Evolutionary conservation across 1,140 invertebrate genomes (phyloP).

Genomic region (Trichonephila clavata): DNA sequence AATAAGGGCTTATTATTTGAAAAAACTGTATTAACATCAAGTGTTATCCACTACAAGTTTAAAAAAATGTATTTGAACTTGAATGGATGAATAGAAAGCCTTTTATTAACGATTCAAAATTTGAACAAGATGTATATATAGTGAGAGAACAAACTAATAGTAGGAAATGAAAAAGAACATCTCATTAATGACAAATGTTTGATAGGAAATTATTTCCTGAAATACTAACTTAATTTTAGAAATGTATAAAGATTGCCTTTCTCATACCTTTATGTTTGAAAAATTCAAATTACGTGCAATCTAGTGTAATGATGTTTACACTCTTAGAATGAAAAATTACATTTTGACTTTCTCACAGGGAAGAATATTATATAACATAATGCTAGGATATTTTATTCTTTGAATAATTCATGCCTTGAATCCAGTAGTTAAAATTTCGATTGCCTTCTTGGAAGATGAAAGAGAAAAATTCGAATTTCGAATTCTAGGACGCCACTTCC

Average conservation of each 20-base stretch:
- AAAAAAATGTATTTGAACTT: too few relatives aligned
- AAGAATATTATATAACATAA: neutral
- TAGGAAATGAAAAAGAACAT: too few relatives aligned
- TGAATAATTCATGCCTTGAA: slow-evolving; percentile 2
- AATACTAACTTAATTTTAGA: neutral
- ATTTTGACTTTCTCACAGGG: neutral
- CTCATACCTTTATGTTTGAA: neutral
- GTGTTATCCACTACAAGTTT: too few relatives aligned
- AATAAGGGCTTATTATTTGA: too few relatives aligned
- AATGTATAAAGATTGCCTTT: neutral
- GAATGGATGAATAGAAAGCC: too few relatives aligned
- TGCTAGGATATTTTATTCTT: neutral
- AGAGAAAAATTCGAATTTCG: neutral
- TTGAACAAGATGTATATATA: too few relatives aligned
- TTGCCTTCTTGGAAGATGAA: neutral
- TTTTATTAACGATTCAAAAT: too few relatives aligned
- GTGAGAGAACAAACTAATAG: too few relatives aligned
- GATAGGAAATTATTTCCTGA: neutral
- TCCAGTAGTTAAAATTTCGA: slow-evolving; percentile 12
- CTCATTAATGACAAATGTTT: too few relatives aligned
- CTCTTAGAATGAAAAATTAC: neutral
- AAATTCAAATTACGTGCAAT: neutral
- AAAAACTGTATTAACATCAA: too few relatives aligned
- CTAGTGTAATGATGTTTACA: neutral
- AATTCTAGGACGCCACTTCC: neutral